Conservation (phyloP, 2,888 invertebrate species). For the Erpobdella octoculata region DNA sequence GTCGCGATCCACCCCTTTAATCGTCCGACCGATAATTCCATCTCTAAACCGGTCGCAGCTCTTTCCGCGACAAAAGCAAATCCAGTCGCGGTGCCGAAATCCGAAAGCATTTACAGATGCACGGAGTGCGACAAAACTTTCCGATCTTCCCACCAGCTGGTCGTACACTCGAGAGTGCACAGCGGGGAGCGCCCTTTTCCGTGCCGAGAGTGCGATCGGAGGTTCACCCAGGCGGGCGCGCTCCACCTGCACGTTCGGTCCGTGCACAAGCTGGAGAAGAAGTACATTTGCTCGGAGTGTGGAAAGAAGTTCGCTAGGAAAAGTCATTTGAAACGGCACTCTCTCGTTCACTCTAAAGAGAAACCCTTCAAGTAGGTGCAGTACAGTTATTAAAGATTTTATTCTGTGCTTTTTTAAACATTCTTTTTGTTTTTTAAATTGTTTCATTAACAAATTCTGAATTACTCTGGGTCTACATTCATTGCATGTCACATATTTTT, state of each 20-base stretch:
- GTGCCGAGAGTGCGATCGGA: not conserved
- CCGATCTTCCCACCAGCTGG: not conserved
- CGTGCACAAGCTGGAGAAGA: not conserved
- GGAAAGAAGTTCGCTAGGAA: not conserved
- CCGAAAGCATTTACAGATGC: not conserved
- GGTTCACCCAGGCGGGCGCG: constrained; percentile 2
- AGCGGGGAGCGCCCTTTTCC: not conserved
- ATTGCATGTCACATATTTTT: no score
- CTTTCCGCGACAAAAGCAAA: no score
- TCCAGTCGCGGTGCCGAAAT: no score
- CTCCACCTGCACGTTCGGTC: not conserved
- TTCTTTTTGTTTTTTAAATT: no score
- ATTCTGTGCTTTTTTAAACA: no score
- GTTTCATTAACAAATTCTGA: no score
- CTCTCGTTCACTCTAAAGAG: not conserved
- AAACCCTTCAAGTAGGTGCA: not conserved
- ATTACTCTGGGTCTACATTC: no score
- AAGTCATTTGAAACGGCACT: constrained; percentile 1
- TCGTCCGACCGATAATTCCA: no score
- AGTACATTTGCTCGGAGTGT: not conserved
- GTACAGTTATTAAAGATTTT: no score
- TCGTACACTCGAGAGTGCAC: not conserved
- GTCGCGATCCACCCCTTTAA: no score
- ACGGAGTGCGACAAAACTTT: not conserved
- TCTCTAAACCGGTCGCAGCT: no score